A percentile compares a stretch with the other conserved stretches of the same genome.
Evolutionary conservation across 2,113 vertebrate species (phyloP).

Genomic region (Patagioenas fasciata): DNA sequence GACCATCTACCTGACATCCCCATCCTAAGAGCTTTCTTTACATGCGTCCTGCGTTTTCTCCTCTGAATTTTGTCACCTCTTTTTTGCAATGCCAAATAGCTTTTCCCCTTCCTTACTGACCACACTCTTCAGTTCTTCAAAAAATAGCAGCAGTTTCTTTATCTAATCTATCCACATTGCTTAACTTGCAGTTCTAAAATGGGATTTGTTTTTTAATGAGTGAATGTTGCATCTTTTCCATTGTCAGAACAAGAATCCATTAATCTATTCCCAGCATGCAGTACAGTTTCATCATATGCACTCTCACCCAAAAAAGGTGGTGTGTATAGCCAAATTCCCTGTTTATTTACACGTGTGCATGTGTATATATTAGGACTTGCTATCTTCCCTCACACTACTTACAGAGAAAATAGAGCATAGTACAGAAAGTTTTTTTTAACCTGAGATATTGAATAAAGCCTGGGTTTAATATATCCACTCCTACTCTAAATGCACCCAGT

Average conservation of each 20-base stretch:
- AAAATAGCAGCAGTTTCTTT: neutral
- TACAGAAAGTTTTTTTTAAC: neutral
- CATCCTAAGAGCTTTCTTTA: neutral
- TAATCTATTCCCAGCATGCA: neutral
- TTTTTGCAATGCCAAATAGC: neutral
- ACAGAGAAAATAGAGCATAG: neutral
- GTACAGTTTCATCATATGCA: neutral
- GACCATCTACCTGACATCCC: neutral
- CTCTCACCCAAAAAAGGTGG: neutral
- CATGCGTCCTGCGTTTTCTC: neutral
- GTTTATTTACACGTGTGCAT: neutral
- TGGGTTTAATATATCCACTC: neutral
- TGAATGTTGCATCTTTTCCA: neutral
- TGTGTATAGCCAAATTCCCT: neutral
- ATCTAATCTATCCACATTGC: neutral
- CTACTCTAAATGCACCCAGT: neutral
- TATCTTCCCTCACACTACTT: neutral
- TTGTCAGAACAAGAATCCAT: neutral
- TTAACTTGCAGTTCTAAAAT: neutral
- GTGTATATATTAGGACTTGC: neutral
- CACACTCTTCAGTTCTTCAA: neutral
- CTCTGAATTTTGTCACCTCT: neutral
- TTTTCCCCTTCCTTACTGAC: neutral
- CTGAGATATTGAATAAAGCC: neutral
- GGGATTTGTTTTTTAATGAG: neutral